phyloP scores from a whole-genome alignment of 2,113 vertebrate genomes.

The Acrocephalus arundinaceus region DNA sequence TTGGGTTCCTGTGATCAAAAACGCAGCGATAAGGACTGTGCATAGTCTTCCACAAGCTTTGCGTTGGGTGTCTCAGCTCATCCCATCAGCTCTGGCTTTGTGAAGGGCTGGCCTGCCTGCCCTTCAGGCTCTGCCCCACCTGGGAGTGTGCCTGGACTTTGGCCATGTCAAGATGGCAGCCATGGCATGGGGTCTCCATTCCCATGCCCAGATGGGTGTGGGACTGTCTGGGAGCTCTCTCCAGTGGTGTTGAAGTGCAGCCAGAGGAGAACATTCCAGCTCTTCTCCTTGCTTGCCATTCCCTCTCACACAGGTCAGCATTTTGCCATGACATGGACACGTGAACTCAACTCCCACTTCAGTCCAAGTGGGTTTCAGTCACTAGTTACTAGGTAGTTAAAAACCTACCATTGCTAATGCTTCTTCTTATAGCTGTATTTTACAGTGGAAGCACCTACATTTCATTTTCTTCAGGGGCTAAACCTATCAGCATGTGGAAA shows the following conservation, averaged over 20 bases:
- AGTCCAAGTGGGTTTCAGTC: not conserved
- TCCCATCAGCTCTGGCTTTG: not conserved
- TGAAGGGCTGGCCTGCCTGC: not conserved
- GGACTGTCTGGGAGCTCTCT: not conserved
- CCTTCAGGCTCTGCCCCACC: not conserved
- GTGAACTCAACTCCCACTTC: not conserved
- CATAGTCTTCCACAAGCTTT: not conserved
- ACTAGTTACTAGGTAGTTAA: not conserved
- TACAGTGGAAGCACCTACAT: not conserved
- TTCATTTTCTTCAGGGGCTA: not conserved
- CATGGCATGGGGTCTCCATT: not conserved
- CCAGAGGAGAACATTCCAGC: not conserved
- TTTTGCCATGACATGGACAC: not conserved
- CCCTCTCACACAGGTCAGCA: not conserved
- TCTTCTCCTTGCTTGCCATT: not conserved
- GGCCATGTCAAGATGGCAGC: not conserved
- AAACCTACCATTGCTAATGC: not conserved
- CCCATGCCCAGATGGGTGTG: accelerated
- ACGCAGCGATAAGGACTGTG: not conserved
- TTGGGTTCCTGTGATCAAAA: not conserved
- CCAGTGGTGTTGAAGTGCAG: not conserved
- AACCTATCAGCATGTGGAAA: not conserved
- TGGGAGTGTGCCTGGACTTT: not conserved
- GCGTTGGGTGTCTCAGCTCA: accelerated
- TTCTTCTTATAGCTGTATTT: not conserved